Evolutionary conservation across 2,797 vertebrate genomes (phyloP), one percentile per base, ranked within the genome.

Genomic region (Apodemus agrarius): DNA sequence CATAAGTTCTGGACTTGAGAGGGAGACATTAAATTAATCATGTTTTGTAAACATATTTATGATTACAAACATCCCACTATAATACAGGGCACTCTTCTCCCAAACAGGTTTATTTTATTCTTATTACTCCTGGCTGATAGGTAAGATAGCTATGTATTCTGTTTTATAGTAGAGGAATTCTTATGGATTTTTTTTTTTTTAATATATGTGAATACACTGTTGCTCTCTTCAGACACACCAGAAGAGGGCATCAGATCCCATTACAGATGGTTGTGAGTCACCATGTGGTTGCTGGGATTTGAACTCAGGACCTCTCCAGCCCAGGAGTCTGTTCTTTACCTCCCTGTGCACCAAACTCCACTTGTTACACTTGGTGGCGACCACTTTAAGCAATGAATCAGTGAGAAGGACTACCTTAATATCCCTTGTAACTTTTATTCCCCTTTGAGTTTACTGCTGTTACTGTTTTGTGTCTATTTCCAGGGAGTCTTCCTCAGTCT

Each of bases 381-480:
- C 26, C 40, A 14, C 34, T 37, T 40, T 61, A 16, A 1, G 0
- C 11, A 17, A 2, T 21, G 67, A 72, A 24, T 49, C 21, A 14
- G 14, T 21, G 14, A 49, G 24, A 19, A 22, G 21, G 21, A 12
- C 52, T 52, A 13, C 13, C 52, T 52, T 13, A 52, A 52, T 52
- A 52, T 52, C 52, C 16, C 75, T 21, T 40, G 49, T 86, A 19
- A 19, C 29, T 75, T 43, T 11, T n/a, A 78, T 57, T 63, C 6
- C 86, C 34, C 14, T 82, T 59, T 52, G 37, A 63, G 37, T 93
- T 92, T 6, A 46, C 84, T 95, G 34, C 75, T 89, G 24, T 76
- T 81, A 54, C 29, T 43, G 34, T 84, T 91, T 97, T 40, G 61
- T 94, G 40, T 92, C 57, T 93, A 52, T 78, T n/a, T 34, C 79